A percentile compares a stretch with the other conserved stretches of the same genome.
phyloP scores from a whole-genome alignment of 2,888 invertebrate species.

The Endotricha flammealis region DNA sequence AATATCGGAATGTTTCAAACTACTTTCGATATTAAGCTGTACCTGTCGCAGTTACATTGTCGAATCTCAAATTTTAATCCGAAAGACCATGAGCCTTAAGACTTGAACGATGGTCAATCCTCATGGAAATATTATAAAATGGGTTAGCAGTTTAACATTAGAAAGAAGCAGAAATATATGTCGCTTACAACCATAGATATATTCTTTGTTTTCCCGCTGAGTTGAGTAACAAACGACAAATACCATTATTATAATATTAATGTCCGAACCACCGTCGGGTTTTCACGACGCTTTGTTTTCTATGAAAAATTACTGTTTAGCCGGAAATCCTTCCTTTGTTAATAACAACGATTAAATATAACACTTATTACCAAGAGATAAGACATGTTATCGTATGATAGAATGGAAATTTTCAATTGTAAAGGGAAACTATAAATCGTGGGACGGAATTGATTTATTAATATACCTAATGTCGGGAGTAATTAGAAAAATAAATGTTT shows the following conservation, averaged over 20 bases:
- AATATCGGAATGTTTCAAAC: too few species aligned
- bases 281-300: constrained; percentile 45
- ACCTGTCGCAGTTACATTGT: too few species aligned
- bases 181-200: too few species aligned
- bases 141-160: too few species aligned
- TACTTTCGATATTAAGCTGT: too few species aligned
- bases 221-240: constrained; percentile 3
- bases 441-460: constrained; percentile 10
- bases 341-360: neutral
- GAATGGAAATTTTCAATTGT: constrained; percentile 13
- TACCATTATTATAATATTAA: constrained; percentile 16
- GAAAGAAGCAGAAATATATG: too few species aligned
- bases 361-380: neutral
- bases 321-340: constrained; percentile 26
- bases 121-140: too few species aligned
- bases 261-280: constrained; percentile 12
- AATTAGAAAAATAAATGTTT: too few species aligned
- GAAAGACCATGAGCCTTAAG: too few species aligned
- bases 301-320: constrained; percentile 48
- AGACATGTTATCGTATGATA: constrained; percentile 4
- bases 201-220: too few species aligned
- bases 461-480: neutral
- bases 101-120: too few species aligned
- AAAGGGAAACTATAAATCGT: constrained; percentile 10
- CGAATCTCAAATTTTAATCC: too few species aligned